Evolutionary conservation across 2,888 invertebrate species (phyloP).

Genomic region (Ischnura elegans): DNA sequence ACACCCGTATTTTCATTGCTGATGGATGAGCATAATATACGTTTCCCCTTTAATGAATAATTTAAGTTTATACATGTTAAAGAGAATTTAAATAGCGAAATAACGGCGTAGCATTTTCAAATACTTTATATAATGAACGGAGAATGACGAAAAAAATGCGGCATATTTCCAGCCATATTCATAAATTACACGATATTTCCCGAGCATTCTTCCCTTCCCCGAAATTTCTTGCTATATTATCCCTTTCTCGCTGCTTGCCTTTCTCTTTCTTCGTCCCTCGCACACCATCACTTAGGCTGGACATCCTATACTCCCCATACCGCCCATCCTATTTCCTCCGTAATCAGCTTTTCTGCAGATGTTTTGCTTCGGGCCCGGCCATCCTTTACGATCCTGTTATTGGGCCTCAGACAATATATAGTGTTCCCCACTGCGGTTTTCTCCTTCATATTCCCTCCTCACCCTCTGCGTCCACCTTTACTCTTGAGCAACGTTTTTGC

Average conservation of each 20-base stretch:
- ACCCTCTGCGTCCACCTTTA: not conserved
- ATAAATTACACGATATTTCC: not conserved
- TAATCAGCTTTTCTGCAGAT: constrained; percentile 38
- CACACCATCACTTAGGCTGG: no score
- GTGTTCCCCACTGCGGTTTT: not conserved
- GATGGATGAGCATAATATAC: no score
- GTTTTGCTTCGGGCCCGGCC: constrained; percentile 6
- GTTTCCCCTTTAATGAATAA: no score
- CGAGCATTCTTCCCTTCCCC: not conserved
- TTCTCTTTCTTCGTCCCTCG: not conserved
- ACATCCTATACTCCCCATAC: no score
- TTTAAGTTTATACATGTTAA: no score
- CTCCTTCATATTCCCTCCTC: not conserved
- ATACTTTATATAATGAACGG: no score
- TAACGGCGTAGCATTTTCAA: no score
- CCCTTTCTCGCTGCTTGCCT: not conserved
- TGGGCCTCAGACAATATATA: not conserved
- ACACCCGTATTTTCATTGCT: no score
- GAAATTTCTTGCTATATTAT: not conserved
- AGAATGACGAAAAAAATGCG: no score
- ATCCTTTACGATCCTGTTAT: constrained; percentile 25
- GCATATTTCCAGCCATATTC: no score
- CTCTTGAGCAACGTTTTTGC: not conserved
- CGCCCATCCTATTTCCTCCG: not conserved
- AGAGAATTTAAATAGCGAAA: no score